Percentiles rank a stretch among this genome's conserved stretches.
phyloP scores from a whole-genome alignment of 2,888 invertebrate genomes.

The Xestia c-nigrum region DNA sequence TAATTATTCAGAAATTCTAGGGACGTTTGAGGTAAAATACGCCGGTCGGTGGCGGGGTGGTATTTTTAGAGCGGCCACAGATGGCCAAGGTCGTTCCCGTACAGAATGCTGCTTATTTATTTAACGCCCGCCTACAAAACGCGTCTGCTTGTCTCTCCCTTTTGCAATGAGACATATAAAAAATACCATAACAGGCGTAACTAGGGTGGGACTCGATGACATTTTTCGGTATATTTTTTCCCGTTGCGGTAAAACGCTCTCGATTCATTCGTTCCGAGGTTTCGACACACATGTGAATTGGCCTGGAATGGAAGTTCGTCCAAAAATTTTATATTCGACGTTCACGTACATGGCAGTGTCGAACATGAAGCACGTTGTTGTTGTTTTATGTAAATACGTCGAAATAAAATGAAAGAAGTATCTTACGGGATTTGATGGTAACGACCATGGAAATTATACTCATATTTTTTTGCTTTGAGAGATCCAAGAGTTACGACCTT shows the following conservation, averaged over 20 bases:
- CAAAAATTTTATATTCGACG: conserved; percentile 46
- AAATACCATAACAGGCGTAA: conserved; percentile 46
- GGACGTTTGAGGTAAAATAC: conserved; percentile 69
- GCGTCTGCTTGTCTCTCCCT: conserved; percentile 70
- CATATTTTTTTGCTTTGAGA: conserved; percentile 34
- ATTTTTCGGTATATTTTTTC: conserved; percentile 65
- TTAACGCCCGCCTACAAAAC: conserved; percentile 80
- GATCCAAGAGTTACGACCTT: conserved; percentile 59
- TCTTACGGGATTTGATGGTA: conserved; percentile 46
- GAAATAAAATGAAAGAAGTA: conserved; percentile 52
- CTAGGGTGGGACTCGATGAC: conserved; percentile 49
- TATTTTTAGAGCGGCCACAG: conserved; percentile 86
- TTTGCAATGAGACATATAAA: conserved; percentile 73
- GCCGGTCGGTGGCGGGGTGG: conserved; percentile 70
- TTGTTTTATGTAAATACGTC: conserved; percentile 47
- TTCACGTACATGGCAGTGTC: background rate
- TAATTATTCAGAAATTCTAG: conserved; percentile 72
- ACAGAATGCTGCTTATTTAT: conserved; percentile 85
- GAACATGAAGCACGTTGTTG: conserved; percentile 27
- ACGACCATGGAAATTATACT: conserved; percentile 43
- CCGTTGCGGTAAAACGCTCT: conserved; percentile 32
- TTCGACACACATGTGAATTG: conserved; percentile 58
- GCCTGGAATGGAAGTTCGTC: conserved; percentile 49
- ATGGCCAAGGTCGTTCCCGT: conserved; percentile 84
- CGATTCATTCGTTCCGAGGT: conserved; percentile 48